phyloP scores from a whole-genome alignment of 2,797 vertebrate genomes.

The Morus bassanus region DNA sequence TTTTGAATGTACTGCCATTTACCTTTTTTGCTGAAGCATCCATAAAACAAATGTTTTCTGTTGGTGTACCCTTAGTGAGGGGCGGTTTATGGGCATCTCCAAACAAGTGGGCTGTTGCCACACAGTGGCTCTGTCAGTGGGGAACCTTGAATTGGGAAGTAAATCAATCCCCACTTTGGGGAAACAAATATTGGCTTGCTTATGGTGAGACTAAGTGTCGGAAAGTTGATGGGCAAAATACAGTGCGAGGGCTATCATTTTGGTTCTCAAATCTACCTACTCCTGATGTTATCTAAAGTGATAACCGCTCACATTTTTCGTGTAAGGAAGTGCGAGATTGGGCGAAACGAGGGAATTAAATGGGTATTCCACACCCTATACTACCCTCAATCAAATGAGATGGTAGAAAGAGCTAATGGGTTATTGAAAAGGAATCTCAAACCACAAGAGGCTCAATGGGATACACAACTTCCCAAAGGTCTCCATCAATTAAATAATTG shows the following conservation, averaged over 20 bases:
- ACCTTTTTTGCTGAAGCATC: too few relatives aligned
- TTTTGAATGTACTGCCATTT: too few relatives aligned
- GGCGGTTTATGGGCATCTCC: too few relatives aligned
- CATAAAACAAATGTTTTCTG: too few relatives aligned
- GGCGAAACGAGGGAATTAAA: not conserved
- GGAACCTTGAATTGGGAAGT: too few relatives aligned
- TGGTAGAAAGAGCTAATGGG: too few relatives aligned
- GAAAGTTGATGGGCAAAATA: not conserved
- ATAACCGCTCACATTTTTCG: not conserved
- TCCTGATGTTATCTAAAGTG: too few relatives aligned
- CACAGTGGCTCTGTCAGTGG: too few relatives aligned
- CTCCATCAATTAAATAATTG: not conserved
- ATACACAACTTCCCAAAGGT: not conserved
- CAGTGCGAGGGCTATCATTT: not conserved
- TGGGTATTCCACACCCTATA: not conserved
- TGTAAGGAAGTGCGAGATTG: not conserved
- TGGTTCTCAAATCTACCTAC: not conserved
- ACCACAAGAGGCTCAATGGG: not conserved
- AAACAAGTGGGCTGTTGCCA: too few relatives aligned
- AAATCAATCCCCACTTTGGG: too few relatives aligned
- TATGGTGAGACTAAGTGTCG: not conserved
- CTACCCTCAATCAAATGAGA: not conserved
- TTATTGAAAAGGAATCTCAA: not conserved
- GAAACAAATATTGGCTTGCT: too few relatives aligned
- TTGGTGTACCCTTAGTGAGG: too few relatives aligned